Conservation (phyloP, 2,113 vertebrate genomes). For the Uria aalge region DNA sequence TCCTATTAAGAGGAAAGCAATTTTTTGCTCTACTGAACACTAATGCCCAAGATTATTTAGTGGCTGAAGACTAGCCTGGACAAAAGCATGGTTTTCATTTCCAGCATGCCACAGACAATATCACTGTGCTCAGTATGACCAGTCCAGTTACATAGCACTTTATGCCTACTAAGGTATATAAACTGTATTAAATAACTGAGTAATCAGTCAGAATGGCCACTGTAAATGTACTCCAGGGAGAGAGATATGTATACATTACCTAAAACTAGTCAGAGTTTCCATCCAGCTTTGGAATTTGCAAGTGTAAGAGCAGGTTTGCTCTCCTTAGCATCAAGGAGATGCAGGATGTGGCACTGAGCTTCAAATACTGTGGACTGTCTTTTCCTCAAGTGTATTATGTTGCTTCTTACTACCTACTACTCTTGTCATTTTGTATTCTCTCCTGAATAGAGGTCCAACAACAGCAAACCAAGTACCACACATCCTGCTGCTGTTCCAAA, state of each 20-base stretch:
- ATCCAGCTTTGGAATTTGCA: background rate
- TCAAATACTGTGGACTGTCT: background rate
- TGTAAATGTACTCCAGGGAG: background rate
- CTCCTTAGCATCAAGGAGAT: background rate
- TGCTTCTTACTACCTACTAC: background rate
- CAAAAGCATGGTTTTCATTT: background rate
- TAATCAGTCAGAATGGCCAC: background rate
- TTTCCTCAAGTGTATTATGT: background rate
- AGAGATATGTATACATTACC: background rate
- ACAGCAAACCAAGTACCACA: background rate
- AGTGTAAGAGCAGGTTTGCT: background rate
- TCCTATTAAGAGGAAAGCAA: background rate
- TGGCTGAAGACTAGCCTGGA: background rate
- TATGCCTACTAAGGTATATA: background rate
- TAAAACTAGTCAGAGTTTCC: background rate
- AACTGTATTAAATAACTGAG: background rate
- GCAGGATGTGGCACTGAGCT: background rate
- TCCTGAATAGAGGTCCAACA: background rate
- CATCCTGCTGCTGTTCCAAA: background rate
- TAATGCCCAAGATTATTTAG: background rate
- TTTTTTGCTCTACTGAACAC: conserved; percentile 20
- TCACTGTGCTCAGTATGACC: background rate
- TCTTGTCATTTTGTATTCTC: background rate
- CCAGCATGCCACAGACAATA: background rate
- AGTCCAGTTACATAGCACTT: background rate